Base-by-base conservation (phyloP, 2,888 invertebrate genomes). In the Lomographa bimaculata region DNA sequence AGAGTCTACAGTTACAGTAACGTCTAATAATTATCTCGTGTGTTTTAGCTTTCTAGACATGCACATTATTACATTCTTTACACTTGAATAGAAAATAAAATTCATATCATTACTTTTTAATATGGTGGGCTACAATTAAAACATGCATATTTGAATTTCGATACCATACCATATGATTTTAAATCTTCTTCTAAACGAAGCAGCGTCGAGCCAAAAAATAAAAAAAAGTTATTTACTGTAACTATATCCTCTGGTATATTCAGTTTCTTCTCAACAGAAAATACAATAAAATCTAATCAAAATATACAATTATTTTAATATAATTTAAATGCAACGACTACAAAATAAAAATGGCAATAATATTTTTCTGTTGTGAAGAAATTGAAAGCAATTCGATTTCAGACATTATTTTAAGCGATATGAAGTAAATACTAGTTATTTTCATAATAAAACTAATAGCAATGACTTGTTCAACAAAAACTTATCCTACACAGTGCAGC, bases 1-100 rank as follows among this genome's bases (percentile, higher is more conserved):
- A 19, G 50, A 69, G 66, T 63, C 46, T 60, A 69, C 47, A 70
- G 69, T 68, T 64, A 71, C 73, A 75, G 73, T 57, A 69, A 61
- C n/a, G n/a, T n/a, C 10, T 25, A 29, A 17, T 9, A 20, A 23
- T 27, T n/a, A n/a, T n/a, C n/a, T n/a, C n/a, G n/a, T n/a, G n/a
- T n/a, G n/a, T n/a, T n/a, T n/a, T n/a, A n/a, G n/a, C n/a, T n/a
- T n/a, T n/a, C n/a, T n/a, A n/a, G n/a, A n/a, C n/a, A n/a, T n/a
- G n/a, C n/a, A n/a, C n/a, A n/a, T n/a, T n/a, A n/a, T n/a, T n/a
- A n/a, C n/a, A n/a, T n/a, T n/a, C n/a, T n/a, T n/a, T n/a, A n/a
- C n/a, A n/a, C n/a, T n/a, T n/a, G n/a, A n/a, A n/a, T n/a, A n/a
- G n/a, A n/a, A n/a, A n/a, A n/a, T n/a, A n/a, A n/a, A n/a, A n/a